Percentiles rank a stretch among this genome's conserved stretches.
Conservation (phyloP, 2,888 invertebrate species). For the Pediacus dermestoides region DNA sequence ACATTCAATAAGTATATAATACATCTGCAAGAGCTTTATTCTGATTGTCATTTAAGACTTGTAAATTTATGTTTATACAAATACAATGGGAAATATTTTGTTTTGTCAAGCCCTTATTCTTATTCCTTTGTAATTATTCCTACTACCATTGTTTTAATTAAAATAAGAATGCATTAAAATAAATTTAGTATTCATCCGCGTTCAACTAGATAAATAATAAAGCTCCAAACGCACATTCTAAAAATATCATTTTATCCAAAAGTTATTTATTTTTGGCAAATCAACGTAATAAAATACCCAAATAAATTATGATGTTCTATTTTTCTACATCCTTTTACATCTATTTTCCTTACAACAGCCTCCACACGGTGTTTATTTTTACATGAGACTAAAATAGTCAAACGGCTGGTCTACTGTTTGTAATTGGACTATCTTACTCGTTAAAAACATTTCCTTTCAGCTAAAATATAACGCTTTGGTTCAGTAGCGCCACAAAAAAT, state of each 20-base stretch:
- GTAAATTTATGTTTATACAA: slow-evolving; percentile 27
- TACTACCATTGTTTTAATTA: slow-evolving; percentile 30
- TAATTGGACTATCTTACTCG: slow-evolving; percentile 39
- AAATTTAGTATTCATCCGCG: slow-evolving; percentile 29
- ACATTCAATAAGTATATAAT: slow-evolving; percentile 13
- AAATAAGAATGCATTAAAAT: slow-evolving; percentile 30
- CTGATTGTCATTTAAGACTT: slow-evolving; percentile 21
- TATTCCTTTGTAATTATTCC: slow-evolving; percentile 29
- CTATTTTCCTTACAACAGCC: slow-evolving; percentile 26
- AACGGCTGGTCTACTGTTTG: slow-evolving; percentile 45
- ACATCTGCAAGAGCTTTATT: slow-evolving; percentile 13
- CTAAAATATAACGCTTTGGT: slow-evolving; percentile 20
- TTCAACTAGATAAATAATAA: too few species aligned
- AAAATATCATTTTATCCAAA: too few species aligned
- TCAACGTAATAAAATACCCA: too few species aligned
- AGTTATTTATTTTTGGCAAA: too few species aligned
- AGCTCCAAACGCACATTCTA: too few species aligned
- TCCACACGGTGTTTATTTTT: slow-evolving; percentile 39
- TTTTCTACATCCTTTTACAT: slow-evolving; percentile 30
- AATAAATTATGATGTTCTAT: too few species aligned
- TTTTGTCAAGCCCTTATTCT: slow-evolving; percentile 30
- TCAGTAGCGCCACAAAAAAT: too few species aligned
- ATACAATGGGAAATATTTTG: slow-evolving; percentile 29
- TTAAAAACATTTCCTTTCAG: slow-evolving; percentile 41
- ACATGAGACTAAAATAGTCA: slow-evolving; percentile 43